A percentile compares a stretch with the other conserved stretches of the same genome.
Conservation (phyloP, 2,888 invertebrate genomes). For the Linnaemya vulpina region DNA sequence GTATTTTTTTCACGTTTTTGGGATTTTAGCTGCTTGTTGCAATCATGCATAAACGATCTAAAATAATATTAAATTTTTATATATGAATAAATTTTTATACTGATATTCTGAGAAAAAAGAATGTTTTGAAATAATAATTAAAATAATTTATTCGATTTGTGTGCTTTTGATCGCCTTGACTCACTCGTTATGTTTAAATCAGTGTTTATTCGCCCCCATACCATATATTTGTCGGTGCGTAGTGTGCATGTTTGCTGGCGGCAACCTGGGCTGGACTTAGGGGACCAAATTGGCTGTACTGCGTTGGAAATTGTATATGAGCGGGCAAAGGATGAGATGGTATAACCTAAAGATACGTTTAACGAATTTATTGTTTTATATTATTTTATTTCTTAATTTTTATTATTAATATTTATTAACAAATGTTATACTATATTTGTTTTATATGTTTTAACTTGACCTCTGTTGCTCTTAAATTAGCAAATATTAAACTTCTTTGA, state of each 20-base stretch:
- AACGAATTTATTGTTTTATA: constrained; percentile 21
- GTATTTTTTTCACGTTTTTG: constrained; percentile 37
- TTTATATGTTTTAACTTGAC: no score
- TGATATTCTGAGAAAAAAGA: background rate
- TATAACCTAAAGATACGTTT: constrained; percentile 82
- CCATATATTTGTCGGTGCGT: constrained; percentile 83
- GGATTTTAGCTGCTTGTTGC: constrained; percentile 70
- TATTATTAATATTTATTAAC: no score
- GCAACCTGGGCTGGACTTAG: constrained; percentile 83
- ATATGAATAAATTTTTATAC: no score
- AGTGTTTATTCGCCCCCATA: constrained; percentile 83
- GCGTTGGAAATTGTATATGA: constrained; percentile 90
- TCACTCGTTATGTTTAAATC: constrained; percentile 81
- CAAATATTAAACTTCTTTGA: no score
- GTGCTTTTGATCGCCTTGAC: constrained; percentile 72
- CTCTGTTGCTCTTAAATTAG: no score
- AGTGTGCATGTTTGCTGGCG: constrained; percentile 83
- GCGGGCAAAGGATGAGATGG: constrained; percentile 91
- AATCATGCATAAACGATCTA: constrained; percentile 80
- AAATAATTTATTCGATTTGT: background rate
- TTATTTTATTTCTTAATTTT: background rate
- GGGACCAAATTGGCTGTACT: constrained; percentile 85
- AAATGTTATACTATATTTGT: no score
- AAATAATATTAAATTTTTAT: constrained; percentile 18
- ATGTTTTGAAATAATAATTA: background rate